A percentile compares a stretch with the other conserved stretches of the same genome.
These are phyloP conservation scores for Malacoctenus gilli DNA, from an alignment of 2,797 vertebrate species.

Conservation along the genomic window DNA sequence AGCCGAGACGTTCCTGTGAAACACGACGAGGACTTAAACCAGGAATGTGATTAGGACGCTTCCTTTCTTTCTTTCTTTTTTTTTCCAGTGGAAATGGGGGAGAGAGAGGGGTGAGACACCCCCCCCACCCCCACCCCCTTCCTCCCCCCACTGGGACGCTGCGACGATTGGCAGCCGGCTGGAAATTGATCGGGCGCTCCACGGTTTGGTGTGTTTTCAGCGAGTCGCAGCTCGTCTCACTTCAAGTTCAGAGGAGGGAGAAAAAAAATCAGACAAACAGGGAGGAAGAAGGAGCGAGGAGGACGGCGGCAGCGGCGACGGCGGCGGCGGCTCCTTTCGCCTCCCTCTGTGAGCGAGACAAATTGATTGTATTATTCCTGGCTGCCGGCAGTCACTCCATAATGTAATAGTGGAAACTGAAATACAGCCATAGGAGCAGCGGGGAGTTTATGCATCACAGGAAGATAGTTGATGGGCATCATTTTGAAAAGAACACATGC, in stretches of 20 bases:
- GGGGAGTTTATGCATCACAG: constrained; percentile 61
- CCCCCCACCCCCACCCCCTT: constrained; percentile 35
- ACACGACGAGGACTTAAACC: constrained; percentile 25
- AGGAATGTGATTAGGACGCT: constrained; percentile 57
- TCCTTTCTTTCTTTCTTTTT: constrained; percentile 51
- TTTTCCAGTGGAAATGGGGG: constrained; percentile 28
- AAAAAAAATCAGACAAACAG: constrained; percentile 15
- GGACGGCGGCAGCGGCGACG: too few species aligned
- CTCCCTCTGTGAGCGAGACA: constrained; percentile 57
- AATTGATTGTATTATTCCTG: constrained; percentile 73
- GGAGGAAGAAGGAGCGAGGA: constrained; percentile 5
- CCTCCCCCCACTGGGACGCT: constrained; percentile 51
- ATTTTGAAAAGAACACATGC: constrained; percentile 47
- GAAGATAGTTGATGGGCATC: constrained; percentile 54
- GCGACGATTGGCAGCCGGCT: constrained; percentile 40
- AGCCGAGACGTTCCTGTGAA: constrained; percentile 14
- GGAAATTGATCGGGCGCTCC: constrained; percentile 67
- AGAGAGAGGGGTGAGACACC: constrained; percentile 42
- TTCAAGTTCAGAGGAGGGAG: constrained; percentile 41
- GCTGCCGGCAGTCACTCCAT: constrained; percentile 63
- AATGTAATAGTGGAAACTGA: constrained; percentile 69
- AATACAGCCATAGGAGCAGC: constrained; percentile 58
- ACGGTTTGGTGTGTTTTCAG: constrained; percentile 32
- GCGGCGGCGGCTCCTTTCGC: constrained; percentile 26
- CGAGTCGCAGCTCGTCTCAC: constrained; percentile 36